These are phyloP conservation scores for Anoplopoma fimbria DNA, from an alignment of 2,113 vertebrate species.

Conservation along the genomic window DNA sequence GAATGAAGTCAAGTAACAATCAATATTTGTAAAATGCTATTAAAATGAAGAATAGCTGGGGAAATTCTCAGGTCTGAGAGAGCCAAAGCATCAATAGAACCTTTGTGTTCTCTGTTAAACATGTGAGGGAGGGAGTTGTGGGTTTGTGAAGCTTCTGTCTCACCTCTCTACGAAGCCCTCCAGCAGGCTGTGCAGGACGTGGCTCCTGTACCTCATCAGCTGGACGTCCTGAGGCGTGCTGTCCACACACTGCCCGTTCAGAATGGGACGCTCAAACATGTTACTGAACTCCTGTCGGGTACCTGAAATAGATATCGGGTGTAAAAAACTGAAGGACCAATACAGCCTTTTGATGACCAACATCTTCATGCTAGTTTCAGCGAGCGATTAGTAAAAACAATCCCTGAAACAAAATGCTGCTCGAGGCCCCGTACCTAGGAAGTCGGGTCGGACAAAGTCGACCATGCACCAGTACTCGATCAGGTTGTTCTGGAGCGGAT, in stretches of 20 bases:
- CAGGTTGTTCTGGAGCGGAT: slow-evolving; percentile 98
- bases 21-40: neutral
- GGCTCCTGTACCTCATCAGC: slow-evolving; percentile 98
- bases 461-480: slow-evolving; percentile 99
- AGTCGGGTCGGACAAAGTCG: slow-evolving; percentile 97
- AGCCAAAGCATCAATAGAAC: neutral
- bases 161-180: slow-evolving; percentile 99
- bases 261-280: slow-evolving; percentile 98
- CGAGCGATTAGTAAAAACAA: neutral
- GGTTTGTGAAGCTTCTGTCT: slow-evolving; percentile 63
- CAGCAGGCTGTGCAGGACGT: slow-evolving; percentile 96
- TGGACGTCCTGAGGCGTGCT: slow-evolving; percentile 95
- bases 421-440: slow-evolving; percentile 81
- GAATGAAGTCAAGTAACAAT: neutral
- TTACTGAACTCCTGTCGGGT: slow-evolving; percentile 98
- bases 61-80: neutral
- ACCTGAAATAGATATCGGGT: slow-evolving; percentile 61
- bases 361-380: neutral
- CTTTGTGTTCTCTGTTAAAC: neutral
- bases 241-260: slow-evolving; percentile 98
- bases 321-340: neutral
- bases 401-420: neutral
- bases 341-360: neutral
- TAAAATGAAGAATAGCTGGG: neutral
- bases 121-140: neutral